A percentile compares a stretch with the other conserved stretches of the same genome.
Conservation (phyloP, 1,140 invertebrate genomes). For the Heterodera schachtii region DNA sequence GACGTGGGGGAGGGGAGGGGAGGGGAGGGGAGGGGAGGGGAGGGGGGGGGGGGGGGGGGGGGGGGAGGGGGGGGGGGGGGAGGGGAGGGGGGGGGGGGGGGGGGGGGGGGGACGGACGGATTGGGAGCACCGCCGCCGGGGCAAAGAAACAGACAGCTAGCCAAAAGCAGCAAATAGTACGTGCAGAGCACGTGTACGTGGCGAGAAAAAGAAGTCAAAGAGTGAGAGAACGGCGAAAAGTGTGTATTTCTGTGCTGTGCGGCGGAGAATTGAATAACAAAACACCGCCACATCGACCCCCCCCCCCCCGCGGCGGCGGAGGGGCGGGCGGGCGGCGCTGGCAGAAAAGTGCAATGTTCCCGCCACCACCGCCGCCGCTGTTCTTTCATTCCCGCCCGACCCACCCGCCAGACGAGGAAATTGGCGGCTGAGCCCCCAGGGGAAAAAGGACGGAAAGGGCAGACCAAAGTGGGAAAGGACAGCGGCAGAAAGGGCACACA, state of each 20-base stretch:
- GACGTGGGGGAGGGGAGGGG: background rate
- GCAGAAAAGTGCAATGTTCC: slow-evolving; percentile 2
- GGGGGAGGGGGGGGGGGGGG: too few species aligned
- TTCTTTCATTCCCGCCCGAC: background rate
- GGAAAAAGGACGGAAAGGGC: background rate
- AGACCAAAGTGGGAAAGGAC: background rate
- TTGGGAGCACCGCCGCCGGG: too few species aligned
- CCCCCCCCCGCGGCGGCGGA: too few species aligned
- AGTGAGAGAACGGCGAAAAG: background rate
- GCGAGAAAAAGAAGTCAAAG: background rate
- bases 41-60: too few species aligned
- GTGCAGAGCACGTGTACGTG: background rate
- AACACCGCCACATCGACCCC: background rate
- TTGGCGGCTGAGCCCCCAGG: background rate
- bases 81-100: too few species aligned
- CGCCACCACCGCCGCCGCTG: background rate
- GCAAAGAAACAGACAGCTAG: too few species aligned
- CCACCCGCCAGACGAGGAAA: background rate
- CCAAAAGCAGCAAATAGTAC: background rate
- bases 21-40: too few species aligned
- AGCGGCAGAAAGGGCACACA: background rate
- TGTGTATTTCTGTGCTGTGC: background rate
- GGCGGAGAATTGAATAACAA: background rate
- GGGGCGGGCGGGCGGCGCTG: too few species aligned
- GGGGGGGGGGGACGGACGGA: too few species aligned